Evolutionary conservation across 2,797 vertebrate species (phyloP), one percentile per base, ranked within the genome.

Genomic region (Alectoris magna): DNA sequence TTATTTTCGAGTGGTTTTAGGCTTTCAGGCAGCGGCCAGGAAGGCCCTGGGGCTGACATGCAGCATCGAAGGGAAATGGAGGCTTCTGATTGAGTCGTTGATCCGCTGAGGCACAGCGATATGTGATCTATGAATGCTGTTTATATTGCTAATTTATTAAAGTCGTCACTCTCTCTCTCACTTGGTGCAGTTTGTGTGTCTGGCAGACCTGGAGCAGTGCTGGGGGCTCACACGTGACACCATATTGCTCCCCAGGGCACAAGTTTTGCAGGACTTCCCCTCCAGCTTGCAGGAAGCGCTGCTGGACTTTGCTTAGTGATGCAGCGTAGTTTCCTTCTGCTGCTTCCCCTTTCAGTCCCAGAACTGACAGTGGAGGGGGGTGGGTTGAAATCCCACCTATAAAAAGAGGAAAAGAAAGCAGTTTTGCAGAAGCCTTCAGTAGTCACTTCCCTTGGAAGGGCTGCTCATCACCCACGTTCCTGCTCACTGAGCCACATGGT

Each of bases 91-190:
- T 26, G 4, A 15, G 27, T 16, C 36, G 1, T 3, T 14, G n/a
- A 38, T 13, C 36, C 31, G 58, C 19, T 2, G 84, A 24, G 83
- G 31, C 4, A 43, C 60, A 18, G 76, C 4, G 6, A 14, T 2
- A n/a, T 1, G 5, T 23, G 14, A 13, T 4, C 27, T 17, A 18
- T 19, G 31, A 62, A 59, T 4, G 69, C 76, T 66, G 59, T 56
- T 60, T 62, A 38, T 53, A 75, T 67, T 15, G 46, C 73, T 90
- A 87, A 93, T 71, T 93, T 93, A 91, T 93, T 87, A 93, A 93
- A 90, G 24, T 15, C 59, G 0, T 17, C 1, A 6, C 29, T 43
- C 19, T 21, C 56, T 43, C 34, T 43, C 22, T 41, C 39, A 0
- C 11, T 6, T 36, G 21, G 17, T 44, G 56, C 10, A 4, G 6